Evolutionary conservation across 37 sponge, comb jelly and placozoan species (phyloP).

Genomic region (Amphimedon queenslandica): DNA sequence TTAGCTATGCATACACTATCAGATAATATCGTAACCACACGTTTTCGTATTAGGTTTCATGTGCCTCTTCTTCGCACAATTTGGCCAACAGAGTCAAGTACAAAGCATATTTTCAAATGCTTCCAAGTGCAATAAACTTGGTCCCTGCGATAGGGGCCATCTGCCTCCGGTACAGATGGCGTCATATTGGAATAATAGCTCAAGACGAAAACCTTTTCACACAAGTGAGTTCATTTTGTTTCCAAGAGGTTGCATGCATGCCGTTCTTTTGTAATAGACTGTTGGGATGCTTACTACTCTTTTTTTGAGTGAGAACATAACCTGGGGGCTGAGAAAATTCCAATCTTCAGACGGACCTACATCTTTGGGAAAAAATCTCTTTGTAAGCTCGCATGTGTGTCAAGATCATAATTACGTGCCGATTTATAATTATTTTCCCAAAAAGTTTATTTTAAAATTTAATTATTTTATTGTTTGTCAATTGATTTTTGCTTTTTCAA

Average conservation of each 20-base stretch:
- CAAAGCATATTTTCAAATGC: slow-evolving; percentile 40
- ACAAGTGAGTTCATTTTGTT: slow-evolving; percentile 33
- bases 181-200: slow-evolving; percentile 15
- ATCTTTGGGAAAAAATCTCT: too few relatives aligned
- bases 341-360: neutral
- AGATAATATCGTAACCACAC: too few relatives aligned
- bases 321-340: neutral
- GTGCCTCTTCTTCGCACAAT: slow-evolving; percentile 34
- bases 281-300: too few relatives aligned
- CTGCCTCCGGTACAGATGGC: slow-evolving; percentile 31
- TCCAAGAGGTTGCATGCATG: too few relatives aligned
- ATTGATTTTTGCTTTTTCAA: too few relatives aligned
- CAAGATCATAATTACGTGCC: too few relatives aligned
- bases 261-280: too few relatives aligned
- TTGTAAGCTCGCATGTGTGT: neutral
- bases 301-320: too few relatives aligned
- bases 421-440: too few relatives aligned
- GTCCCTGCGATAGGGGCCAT: slow-evolving; percentile 16
- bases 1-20: too few relatives aligned
- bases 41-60: slow-evolving; percentile 30
- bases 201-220: slow-evolving; percentile 58
- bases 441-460: too few relatives aligned
- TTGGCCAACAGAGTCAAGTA: slow-evolving; percentile 21
- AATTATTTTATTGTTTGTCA: too few relatives aligned
- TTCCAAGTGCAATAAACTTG: slow-evolving; percentile 21